Evolutionary conservation across 2,113 vertebrate species (phyloP).

Genomic region (Cynopterus brachyotis): DNA sequence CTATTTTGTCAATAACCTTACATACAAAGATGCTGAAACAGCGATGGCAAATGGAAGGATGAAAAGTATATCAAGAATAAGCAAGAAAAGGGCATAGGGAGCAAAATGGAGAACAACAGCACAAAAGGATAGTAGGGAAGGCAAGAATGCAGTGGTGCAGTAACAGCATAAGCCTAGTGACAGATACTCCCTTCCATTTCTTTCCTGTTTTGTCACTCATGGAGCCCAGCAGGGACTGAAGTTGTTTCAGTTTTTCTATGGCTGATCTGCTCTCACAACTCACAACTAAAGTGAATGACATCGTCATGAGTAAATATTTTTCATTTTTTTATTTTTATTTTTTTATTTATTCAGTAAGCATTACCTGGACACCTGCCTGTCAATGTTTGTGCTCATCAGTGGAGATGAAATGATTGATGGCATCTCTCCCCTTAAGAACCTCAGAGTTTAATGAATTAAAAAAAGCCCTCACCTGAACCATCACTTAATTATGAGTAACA

Average conservation of each 20-base stretch:
- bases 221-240: not conserved
- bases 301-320: not conserved
- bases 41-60: not conserved
- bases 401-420: not conserved
- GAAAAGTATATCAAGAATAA: not conserved
- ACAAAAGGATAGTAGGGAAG: not conserved
- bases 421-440: not conserved
- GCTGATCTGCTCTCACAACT: not conserved
- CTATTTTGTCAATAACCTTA: constrained; percentile 44
- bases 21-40: constrained; percentile 7
- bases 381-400: not conserved
- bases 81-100: not conserved
- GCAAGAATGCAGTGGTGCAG: not conserved
- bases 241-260: not conserved
- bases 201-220: not conserved
- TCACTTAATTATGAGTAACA: not conserved
- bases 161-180: not conserved
- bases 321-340: not conserved
- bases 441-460: not conserved
- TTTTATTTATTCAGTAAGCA: not conserved
- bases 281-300: not conserved
- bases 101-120: not conserved
- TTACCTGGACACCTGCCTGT: not conserved
- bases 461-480: not conserved
- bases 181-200: not conserved